Conservation (phyloP, 37 sponge, comb jelly and placozoan genomes). For the Theonella swinhoei region DNA sequence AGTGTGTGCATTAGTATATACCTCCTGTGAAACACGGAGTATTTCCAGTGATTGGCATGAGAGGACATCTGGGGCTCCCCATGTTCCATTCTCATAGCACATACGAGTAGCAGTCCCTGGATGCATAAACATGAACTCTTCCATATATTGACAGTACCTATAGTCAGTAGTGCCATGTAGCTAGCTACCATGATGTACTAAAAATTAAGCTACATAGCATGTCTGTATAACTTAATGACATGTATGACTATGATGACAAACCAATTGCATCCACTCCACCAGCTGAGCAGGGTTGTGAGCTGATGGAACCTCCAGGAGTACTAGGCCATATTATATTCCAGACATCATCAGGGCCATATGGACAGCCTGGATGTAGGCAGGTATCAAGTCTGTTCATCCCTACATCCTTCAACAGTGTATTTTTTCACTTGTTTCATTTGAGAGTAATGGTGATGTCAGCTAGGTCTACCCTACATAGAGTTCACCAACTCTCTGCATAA, state of each 20-base stretch:
- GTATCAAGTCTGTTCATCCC: no score
- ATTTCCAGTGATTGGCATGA: neutral
- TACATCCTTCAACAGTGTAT: no score
- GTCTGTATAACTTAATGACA: neutral
- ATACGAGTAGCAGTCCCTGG: conserved; percentile 15
- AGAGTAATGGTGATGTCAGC: no score
- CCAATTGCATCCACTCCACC: conserved; percentile 5
- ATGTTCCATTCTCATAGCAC: conserved; percentile 9
- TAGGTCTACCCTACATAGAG: no score
- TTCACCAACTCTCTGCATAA: no score
- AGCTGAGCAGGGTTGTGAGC: conserved; percentile 30
- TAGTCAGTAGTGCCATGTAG: no score
- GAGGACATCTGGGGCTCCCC: conserved; percentile 6
- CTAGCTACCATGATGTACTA: neutral
- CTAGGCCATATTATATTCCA: conserved; percentile 42
- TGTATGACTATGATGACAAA: neutral
- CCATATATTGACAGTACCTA: no score
- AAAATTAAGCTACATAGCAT: neutral
- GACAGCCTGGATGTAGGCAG: conserved; percentile 22
- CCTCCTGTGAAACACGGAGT: neutral
- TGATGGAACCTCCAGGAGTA: conserved; percentile 2
- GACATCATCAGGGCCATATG: conserved; percentile 13
- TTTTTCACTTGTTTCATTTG: no score
- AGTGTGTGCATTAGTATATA: no score
- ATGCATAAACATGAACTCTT: no score